These are phyloP conservation scores for Phyto melanocephala DNA, from an alignment of 2,888 invertebrate genomes.

Conservation along the genomic window DNA sequence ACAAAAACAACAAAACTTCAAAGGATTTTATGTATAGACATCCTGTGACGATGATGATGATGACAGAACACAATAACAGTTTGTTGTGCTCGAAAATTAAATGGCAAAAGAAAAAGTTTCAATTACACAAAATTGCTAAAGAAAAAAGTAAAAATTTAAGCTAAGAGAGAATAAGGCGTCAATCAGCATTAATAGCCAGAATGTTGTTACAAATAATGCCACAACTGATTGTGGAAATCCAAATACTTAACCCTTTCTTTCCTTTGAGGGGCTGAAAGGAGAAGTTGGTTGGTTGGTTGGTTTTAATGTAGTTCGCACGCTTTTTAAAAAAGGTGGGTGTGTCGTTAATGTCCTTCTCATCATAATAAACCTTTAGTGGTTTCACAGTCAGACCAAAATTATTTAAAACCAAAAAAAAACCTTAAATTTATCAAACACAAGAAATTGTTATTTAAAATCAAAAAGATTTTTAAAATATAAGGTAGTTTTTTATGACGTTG, in stretches of 20 bases:
- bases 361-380: slow-evolving; percentile 61
- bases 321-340: slow-evolving; percentile 51
- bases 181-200: slow-evolving; percentile 63
- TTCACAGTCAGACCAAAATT: slow-evolving; percentile 62
- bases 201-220: slow-evolving; percentile 31
- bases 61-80: slow-evolving; percentile 56
- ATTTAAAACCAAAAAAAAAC: slow-evolving; percentile 41
- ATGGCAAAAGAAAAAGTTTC: slow-evolving; percentile 60
- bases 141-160: background rate
- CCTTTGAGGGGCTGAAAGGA: background rate
- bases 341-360: slow-evolving; percentile 5
- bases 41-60: slow-evolving; percentile 54
- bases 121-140: slow-evolving; percentile 63
- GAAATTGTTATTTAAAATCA: background rate
- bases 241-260: slow-evolving; percentile 61
- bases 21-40: slow-evolving; percentile 58
- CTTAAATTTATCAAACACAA: slow-evolving; percentile 13
- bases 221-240: slow-evolving; percentile 37
- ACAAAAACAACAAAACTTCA: slow-evolving; percentile 56
- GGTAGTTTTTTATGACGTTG: slow-evolving; percentile 54
- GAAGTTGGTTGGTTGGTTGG: background rate
- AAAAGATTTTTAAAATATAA: slow-evolving; percentile 26
- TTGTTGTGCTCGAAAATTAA: slow-evolving; percentile 33
- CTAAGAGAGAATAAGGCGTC: slow-evolving; percentile 55
- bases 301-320: slow-evolving; percentile 50